Evolutionary conservation across 1,140 invertebrate genomes (phyloP).

Genomic region (Lanistes nyassanus): DNA sequence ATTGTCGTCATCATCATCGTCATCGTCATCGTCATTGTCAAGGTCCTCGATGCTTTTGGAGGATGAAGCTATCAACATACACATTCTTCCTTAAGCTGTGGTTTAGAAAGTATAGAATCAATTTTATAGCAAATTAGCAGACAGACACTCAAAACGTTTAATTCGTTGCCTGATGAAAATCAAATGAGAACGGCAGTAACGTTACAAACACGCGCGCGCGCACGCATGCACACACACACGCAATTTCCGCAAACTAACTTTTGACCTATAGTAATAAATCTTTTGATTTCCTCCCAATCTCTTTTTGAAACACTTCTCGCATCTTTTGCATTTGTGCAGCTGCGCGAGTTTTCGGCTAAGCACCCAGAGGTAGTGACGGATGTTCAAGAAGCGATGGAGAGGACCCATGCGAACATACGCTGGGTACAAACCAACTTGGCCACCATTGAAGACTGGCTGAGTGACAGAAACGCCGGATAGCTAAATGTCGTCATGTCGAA

Average conservation of each 20-base stretch:
- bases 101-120: too few species aligned
- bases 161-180: too few species aligned
- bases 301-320: too few species aligned
- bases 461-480: neutral
- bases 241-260: too few species aligned
- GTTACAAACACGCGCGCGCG: too few species aligned
- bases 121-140: too few species aligned
- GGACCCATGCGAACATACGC: slow-evolving; percentile 10
- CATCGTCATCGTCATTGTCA: neutral
- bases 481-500: neutral
- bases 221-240: too few species aligned
- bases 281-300: neutral
- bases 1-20: neutral
- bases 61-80: neutral
- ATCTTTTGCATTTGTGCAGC: neutral
- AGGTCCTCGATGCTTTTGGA: neutral
- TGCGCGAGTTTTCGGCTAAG: neutral
- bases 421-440: slow-evolving; percentile 8
- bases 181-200: too few species aligned
- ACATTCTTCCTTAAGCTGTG: neutral
- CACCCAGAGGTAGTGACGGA: neutral
- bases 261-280: too few species aligned
- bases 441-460: slow-evolving; percentile 4
- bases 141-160: too few species aligned
- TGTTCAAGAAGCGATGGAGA: slow-evolving; percentile 14